These are phyloP conservation scores for Pelodiscus sinensis DNA, from an alignment of 2,113 vertebrate species.

Conservation along the genomic window DNA sequence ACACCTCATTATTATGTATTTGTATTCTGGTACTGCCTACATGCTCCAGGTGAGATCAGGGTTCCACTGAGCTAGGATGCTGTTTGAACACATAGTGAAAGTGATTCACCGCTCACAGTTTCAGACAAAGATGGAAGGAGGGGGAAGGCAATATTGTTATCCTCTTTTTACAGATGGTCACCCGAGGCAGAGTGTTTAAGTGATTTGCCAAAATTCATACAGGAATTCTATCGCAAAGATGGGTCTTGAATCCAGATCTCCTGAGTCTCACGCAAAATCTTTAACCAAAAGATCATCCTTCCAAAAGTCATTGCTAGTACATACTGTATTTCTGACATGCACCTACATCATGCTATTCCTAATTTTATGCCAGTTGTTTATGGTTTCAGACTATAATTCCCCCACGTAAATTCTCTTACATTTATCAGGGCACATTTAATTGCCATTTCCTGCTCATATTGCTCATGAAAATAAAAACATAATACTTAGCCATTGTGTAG, in stretches of 20 bases:
- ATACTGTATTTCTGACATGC: background rate
- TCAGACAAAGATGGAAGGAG: background rate
- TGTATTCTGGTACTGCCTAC: background rate
- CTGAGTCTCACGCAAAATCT: background rate
- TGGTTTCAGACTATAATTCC: background rate
- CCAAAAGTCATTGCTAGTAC: rapidly evolving
- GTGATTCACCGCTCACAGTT: background rate
- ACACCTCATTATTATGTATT: background rate
- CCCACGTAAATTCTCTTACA: background rate
- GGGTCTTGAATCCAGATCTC: background rate
- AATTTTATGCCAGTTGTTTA: background rate
- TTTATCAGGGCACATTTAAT: background rate
- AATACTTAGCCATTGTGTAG: background rate
- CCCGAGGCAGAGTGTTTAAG: background rate
- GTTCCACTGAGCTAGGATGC: background rate
- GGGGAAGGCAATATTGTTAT: background rate
- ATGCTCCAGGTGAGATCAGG: background rate
- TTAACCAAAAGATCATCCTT: rapidly evolving
- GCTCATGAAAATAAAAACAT: background rate
- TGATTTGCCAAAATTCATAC: background rate
- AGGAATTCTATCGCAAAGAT: background rate
- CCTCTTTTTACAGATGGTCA: background rate
- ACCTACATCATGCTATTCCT: background rate
- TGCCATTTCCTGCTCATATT: background rate
- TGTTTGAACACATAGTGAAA: background rate